Base-by-base conservation (phyloP, 2,113 vertebrate genomes). In the Riparia riparia region DNA sequence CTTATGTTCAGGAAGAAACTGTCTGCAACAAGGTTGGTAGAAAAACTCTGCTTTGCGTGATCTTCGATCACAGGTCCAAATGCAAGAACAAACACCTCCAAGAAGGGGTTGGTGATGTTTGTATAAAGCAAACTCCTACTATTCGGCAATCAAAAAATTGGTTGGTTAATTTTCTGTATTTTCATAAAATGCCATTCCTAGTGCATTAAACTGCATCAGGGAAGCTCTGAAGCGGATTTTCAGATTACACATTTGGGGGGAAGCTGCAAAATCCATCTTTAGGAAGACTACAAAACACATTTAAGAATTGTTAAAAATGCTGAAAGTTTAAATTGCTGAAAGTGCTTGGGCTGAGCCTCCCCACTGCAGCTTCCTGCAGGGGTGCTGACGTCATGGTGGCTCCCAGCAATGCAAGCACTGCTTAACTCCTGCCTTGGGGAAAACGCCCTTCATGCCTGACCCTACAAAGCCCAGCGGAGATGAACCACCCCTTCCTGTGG, bases 1-100 rank as follows among this genome's bases (percentile, higher is more conserved):
- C 89, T 96, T 61, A 95, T 78, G 96, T 92, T 94, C 86, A 64
- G 82, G 72, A 84, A 86, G 88, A 96, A 97, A 95, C 60, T 65
- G 54, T 64, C 76, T 96, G 94, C 93, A 92, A 53, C 60, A 85
- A 82, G 90, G 92, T 83, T 42, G 14, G 82, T 31, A 54, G 22
- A 78, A 63, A 45, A 81, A 70, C 76, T 77, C 80, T 69, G 81
- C 76, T 73, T 47, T 29, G 51, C 25, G 17, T 37, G 77, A 64
- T 92, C 95, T 94, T 80, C 73, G 78, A 94, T 57, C 92, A 95
- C 80, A 70, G 61, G 44, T 94, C 69, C 54, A 87, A 82, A 89
- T 41, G 42, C 85, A 90, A 95, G 65, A 82, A 69, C 73, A 95
- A 94, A 94, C n/a, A 66, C 81, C 88, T 70, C 74, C 26, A 69